These are phyloP conservation scores for Upupa epops DNA, from an alignment of 2,113 vertebrate genomes.

Conservation along the genomic window DNA sequence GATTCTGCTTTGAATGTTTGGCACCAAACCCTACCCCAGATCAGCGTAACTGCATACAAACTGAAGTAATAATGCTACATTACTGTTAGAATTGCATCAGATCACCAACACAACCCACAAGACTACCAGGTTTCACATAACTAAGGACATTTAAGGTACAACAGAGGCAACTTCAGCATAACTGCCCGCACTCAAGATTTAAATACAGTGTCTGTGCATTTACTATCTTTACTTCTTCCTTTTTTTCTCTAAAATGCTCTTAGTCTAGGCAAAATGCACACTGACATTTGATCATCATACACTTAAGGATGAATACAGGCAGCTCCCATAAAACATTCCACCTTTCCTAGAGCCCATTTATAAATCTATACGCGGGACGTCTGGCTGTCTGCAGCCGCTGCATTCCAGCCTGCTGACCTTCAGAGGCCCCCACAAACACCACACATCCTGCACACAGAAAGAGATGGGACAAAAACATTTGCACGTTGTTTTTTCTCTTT, in stretches of 20 bases:
- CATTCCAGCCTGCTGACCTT: neutral
- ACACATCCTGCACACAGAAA: neutral
- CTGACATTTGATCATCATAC: constrained; percentile 1
- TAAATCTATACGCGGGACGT: constrained; percentile 52
- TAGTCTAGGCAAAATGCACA: neutral
- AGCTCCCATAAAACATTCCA: constrained; percentile 29
- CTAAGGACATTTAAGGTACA: neutral
- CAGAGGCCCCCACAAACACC: neutral
- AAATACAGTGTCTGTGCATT: neutral
- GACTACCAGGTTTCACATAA: neutral
- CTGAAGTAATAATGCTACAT: neutral
- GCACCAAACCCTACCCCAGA: accelerated
- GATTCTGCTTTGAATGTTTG: neutral
- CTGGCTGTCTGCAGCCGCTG: constrained; percentile 16
- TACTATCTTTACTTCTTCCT: neutral
- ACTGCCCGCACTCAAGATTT: neutral
- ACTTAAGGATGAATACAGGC: neutral
- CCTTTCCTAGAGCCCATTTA: constrained; percentile 38
- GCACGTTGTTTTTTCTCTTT: neutral
- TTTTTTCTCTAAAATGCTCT: neutral
- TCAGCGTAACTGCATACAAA: neutral
- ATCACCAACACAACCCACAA: neutral
- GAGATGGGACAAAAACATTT: neutral
- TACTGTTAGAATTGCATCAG: neutral
- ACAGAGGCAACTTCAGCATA: neutral